Percentiles rank a stretch among this genome's conserved stretches.
These are phyloP conservation scores for Streblospio benedicti DNA, from an alignment of 1,140 invertebrate species.

Conservation along the genomic window DNA sequence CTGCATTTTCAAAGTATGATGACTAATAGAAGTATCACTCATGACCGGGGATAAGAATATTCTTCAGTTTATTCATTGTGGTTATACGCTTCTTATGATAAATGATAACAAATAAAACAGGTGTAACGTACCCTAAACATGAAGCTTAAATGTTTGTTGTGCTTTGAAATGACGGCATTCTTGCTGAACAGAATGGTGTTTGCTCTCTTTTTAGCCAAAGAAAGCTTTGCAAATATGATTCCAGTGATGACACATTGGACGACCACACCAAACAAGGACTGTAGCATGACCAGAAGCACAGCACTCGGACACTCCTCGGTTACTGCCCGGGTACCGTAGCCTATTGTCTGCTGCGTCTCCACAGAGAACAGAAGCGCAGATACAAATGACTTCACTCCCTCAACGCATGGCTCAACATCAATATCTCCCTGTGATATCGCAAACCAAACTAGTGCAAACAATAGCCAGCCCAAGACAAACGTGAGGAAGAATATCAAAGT, in stretches of 20 bases:
- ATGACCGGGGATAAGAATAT: too few species aligned
- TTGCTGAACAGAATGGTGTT: constrained; percentile 43
- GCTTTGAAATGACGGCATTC: constrained; percentile 47
- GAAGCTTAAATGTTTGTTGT: constrained; percentile 69
- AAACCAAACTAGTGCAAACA: constrained; percentile 43
- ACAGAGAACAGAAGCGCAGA: constrained; percentile 48
- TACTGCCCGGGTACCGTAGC: constrained; percentile 59
- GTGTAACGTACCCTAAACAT: constrained; percentile 36
- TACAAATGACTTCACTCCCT: constrained; percentile 29
- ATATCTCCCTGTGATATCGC: constrained; percentile 27
- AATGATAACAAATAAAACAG: too few species aligned
- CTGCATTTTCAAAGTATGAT: too few species aligned
- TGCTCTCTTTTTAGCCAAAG: constrained; percentile 36
- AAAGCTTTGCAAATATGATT: constrained; percentile 38
- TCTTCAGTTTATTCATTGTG: too few species aligned
- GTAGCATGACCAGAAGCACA: constrained; percentile 32
- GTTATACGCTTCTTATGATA: too few species aligned
- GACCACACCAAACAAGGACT: constrained; percentile 37
- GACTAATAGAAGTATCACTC: too few species aligned
- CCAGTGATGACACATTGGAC: constrained; percentile 30
- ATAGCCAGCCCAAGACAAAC: constrained; percentile 40
- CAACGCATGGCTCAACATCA: constrained; percentile 31
- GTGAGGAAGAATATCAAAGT: constrained; percentile 33
- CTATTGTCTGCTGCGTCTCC: constrained; percentile 51
- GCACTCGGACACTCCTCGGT: constrained; percentile 46